Evolutionary conservation across 2,113 vertebrate species (phyloP).

Genomic region (Meriones unguiculatus): DNA sequence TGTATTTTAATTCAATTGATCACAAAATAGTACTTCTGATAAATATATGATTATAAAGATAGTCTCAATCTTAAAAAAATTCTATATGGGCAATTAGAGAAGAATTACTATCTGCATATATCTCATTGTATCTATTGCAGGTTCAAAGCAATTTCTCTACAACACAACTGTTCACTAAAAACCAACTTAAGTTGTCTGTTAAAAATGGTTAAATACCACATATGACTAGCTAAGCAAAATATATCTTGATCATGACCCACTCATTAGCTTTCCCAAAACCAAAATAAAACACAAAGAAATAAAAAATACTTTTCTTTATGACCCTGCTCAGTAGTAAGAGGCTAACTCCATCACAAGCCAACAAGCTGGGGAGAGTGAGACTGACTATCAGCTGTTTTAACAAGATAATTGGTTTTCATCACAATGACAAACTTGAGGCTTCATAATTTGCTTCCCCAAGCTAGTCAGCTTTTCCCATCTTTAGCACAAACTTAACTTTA

Average conservation of each 20-base stretch:
- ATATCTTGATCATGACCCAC: constrained; percentile 6
- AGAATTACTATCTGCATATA: background rate
- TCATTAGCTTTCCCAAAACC: constrained; percentile 14
- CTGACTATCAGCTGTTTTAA: background rate
- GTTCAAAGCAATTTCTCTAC: constrained; percentile 41
- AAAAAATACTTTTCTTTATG: background rate
- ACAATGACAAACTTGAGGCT: background rate
- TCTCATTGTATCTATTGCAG: background rate
- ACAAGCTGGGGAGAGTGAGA: background rate
- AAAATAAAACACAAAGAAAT: background rate
- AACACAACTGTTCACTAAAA: background rate
- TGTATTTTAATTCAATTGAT: constrained; percentile 21
- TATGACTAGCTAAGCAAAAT: background rate
- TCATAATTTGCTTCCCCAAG: background rate
- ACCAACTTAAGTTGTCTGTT: background rate
- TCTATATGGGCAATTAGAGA: constrained; percentile 26
- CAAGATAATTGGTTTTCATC: background rate
- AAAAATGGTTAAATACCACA: constrained; percentile 33
- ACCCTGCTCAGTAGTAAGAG: background rate
- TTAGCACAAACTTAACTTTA: constrained; percentile 46
- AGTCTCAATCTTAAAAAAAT: background rate
- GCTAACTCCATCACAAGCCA: background rate
- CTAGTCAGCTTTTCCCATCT: background rate
- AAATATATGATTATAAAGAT: background rate
- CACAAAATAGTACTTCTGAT: constrained; percentile 13